Base-by-base conservation (phyloP, 2,113 vertebrate species). In the Salvelinus namaycush region DNA sequence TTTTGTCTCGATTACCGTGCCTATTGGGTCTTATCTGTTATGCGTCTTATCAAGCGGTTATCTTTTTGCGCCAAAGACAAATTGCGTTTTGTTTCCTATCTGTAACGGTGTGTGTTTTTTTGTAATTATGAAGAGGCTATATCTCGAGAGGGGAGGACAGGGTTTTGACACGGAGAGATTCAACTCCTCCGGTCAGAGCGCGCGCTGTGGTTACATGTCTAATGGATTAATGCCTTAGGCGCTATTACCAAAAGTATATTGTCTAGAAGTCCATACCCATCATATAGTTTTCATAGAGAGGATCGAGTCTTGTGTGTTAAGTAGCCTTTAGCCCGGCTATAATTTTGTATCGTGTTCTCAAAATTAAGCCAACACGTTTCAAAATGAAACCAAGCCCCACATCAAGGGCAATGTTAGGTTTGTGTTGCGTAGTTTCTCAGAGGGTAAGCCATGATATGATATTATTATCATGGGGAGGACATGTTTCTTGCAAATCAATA, bases 31-130 rank as follows among this genome's bases (percentile, higher is more conserved):
- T 97, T 97, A 96, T 97, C 96, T 96, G 83, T 82, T 87, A 83
- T 13, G 80, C 81, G 85, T 89, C 95, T 98, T 97, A 97, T 96
- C 96, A 95, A 89, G 83, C 78, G 83, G 93, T 96, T 97, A 97
- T 97, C 96, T 96, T 79, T 89, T 91, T 89, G 88, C 91, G 88
- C 88, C 90, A 92, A 93, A 91, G 94, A 93, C 92, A 95, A 92
- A 91, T 89, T 90, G 82, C 92, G 75, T 88, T 92, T 87, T 90
- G 90, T 92, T 44, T 93, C 90, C 93, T 94, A 86, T 83, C 81
- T 87, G 18, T 86, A 73, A 68, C 59, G 68, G 71, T 81, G 75
- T 79, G 68, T 69, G 81, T 76, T 70, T 29, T 68, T 77, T 80
- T 77, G 76, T 85, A 84, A 86, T 90, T 84, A 81, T 87, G 84